Percentiles rank a stretch among this genome's conserved stretches.
Evolutionary conservation across 2,113 vertebrate species (phyloP).

Genomic region (Hyperopisus bebe): DNA sequence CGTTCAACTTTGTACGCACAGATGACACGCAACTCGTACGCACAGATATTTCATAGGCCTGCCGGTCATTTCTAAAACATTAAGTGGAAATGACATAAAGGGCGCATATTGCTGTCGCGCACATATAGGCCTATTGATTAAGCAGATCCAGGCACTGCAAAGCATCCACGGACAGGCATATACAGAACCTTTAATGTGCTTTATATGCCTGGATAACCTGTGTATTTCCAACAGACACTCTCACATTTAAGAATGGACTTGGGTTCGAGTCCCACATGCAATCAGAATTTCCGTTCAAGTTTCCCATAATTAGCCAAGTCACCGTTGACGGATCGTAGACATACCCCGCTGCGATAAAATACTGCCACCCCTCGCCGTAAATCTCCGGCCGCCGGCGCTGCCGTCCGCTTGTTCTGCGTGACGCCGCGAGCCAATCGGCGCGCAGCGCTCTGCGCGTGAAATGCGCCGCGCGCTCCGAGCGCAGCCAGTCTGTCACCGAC

Average conservation of each 20-base stretch:
- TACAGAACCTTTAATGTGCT: neutral
- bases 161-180: neutral
- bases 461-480: constrained; percentile 35
- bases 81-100: neutral
- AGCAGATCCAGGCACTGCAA: neutral
- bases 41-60: neutral
- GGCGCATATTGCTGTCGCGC: neutral
- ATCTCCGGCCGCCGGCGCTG: neutral
- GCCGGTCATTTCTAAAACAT: neutral
- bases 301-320: neutral
- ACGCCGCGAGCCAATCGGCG: constrained; percentile 30
- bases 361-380: neutral
- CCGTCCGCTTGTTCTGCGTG: neutral
- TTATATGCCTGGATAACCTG: neutral
- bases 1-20: neutral
- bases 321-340: neutral
- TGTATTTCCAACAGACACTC: neutral
- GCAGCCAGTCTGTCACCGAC: constrained; percentile 21
- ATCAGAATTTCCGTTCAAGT: neutral
- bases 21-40: neutral
- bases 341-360: neutral
- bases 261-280: neutral
- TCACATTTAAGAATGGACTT: neutral
- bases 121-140: neutral
- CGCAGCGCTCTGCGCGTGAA: constrained; percentile 26